Conservation (phyloP, 2,797 vertebrate species). For the Xenops minutus region DNA sequence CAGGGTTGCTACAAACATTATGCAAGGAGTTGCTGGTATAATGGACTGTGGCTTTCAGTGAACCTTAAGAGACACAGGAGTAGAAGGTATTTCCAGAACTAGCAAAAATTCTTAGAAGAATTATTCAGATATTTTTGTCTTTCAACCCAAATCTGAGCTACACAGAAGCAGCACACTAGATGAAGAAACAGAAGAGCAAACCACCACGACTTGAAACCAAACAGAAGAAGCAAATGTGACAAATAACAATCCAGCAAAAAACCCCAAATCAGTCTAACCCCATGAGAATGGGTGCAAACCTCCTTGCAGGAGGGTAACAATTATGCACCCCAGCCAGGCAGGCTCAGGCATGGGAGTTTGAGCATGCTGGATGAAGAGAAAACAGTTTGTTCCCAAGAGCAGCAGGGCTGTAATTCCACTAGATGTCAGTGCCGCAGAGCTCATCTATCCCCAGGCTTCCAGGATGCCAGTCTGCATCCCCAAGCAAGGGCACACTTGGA, state of each 20-base stretch:
- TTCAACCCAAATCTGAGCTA: neutral
- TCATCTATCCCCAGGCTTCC: neutral
- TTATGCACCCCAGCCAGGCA: neutral
- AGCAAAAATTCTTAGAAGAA: neutral
- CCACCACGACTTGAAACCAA: neutral
- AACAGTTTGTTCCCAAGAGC: neutral
- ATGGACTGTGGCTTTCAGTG: neutral
- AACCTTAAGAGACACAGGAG: neutral
- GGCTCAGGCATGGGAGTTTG: neutral
- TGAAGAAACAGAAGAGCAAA: neutral
- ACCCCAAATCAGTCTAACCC: neutral
- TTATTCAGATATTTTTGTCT: neutral
- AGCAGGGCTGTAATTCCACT: slow-evolving; percentile 18
- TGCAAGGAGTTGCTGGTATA: neutral
- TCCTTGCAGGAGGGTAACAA: neutral
- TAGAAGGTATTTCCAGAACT: neutral
- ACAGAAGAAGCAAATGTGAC: neutral
- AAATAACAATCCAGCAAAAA: neutral
- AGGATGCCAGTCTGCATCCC: neutral
- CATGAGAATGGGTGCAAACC: neutral
- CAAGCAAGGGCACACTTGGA: neutral
- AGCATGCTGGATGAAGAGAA: neutral
- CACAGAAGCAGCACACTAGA: neutral
- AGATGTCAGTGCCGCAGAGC: slow-evolving; percentile 69
- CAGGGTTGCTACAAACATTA: neutral